Evolutionary conservation across 2,113 vertebrate species (phyloP).

Genomic region (Cyanoramphus novaezelandiae): DNA sequence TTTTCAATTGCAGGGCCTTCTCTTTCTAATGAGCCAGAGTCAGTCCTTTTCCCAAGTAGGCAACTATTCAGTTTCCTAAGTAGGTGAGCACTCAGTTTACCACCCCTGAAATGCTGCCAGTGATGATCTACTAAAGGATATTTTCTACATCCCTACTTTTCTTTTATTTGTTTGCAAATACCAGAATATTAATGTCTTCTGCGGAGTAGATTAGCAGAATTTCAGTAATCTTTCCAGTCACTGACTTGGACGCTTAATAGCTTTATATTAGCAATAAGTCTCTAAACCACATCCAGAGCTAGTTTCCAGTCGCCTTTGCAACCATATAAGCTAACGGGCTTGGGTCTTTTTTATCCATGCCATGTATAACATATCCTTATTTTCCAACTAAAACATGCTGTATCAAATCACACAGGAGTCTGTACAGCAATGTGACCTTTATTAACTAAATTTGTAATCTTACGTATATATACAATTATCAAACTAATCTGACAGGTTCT

Average conservation of each 20-base stretch:
- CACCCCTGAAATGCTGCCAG: neutral
- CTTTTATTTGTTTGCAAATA: neutral
- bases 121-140: neutral
- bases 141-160: neutral
- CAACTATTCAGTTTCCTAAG: neutral
- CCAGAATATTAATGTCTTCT: neutral
- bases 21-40: neutral
- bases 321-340: fast-evolving
- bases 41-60: neutral
- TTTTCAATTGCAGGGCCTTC: neutral
- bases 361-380: neutral
- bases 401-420: neutral
- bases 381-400: neutral
- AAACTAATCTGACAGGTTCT: neutral
- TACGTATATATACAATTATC: neutral
- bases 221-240: neutral
- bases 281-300: neutral
- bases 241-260: neutral
- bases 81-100: neutral
- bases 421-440: neutral
- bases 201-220: neutral
- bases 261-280: neutral
- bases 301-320: neutral
- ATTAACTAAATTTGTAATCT: neutral
- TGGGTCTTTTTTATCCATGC: neutral